These are phyloP conservation scores for Cordilura impudica DNA, from an alignment of 2,888 invertebrate genomes.

Conservation along the genomic window DNA sequence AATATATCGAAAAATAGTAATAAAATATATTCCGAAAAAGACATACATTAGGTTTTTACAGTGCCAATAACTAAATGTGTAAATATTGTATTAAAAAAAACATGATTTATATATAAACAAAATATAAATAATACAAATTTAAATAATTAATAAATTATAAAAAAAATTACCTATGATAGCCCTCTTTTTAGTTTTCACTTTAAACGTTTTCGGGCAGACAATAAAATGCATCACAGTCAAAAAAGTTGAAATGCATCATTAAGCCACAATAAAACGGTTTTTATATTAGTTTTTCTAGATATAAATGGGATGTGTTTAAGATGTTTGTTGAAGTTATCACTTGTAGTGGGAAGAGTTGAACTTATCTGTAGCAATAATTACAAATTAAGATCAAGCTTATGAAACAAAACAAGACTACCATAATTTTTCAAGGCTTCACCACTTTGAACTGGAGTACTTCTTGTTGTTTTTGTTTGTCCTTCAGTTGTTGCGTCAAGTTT, in stretches of 20 bases:
- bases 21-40: no score
- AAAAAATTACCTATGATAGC: constrained; percentile 25
- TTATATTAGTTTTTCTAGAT: not conserved
- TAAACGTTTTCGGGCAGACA: not conserved
- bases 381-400: not conserved
- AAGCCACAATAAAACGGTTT: no score
- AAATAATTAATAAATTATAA: constrained; percentile 9
- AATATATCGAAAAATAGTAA: no score
- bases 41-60: not conserved
- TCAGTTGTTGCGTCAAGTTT: not conserved
- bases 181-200: not conserved
- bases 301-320: no score
- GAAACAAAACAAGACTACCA: not conserved
- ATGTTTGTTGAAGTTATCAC: not conserved
- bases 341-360: not conserved
- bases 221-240: not conserved
- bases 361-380: not conserved
- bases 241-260: not conserved
- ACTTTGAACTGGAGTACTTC: not conserved
- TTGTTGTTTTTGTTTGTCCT: not conserved
- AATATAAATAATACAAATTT: not conserved
- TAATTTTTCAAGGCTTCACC: not conserved
- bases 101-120: not conserved
- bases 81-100: constrained; percentile 1
- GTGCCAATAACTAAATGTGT: constrained; percentile 1